These are phyloP conservation scores for Synodontis membranacea DNA, from an alignment of 2,113 vertebrate genomes.

Conservation along the genomic window DNA sequence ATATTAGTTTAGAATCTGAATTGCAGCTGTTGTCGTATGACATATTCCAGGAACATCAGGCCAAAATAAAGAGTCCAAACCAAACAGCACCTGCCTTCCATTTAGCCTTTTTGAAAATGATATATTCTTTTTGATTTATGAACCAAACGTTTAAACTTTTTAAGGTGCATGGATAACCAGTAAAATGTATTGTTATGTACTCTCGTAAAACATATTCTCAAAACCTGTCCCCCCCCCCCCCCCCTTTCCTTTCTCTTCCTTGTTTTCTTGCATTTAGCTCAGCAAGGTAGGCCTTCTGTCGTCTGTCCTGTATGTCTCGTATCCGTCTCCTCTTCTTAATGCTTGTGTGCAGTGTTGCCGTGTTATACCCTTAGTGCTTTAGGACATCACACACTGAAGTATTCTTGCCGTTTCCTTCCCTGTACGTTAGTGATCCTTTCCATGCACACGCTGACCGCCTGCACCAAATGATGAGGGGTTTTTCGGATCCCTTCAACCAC, in stretches of 20 bases:
- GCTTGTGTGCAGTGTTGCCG: neutral
- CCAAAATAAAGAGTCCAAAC: neutral
- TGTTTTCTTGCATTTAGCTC: conserved; percentile 14
- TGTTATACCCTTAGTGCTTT: neutral
- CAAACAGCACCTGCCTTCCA: neutral
- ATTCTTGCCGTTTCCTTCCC: neutral
- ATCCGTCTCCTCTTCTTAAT: neutral
- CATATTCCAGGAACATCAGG: neutral
- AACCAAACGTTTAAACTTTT: neutral
- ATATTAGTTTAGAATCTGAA: neutral
- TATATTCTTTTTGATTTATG: neutral
- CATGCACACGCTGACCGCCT: conserved; percentile 80
- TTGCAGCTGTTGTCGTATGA: too few relatives aligned
- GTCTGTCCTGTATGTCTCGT: neutral
- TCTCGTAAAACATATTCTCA: neutral
- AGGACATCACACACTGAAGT: neutral
- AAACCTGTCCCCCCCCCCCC: neutral
- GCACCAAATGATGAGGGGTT: conserved; percentile 83
- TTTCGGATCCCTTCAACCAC: conserved; percentile 80
- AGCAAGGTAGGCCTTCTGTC: conserved; percentile 31
- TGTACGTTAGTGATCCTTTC: conserved; percentile 80
- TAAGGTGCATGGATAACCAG: too few relatives aligned
- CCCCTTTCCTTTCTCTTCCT: neutral
- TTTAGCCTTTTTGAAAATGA: neutral
- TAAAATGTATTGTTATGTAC: neutral